Evolutionary conservation across 2,113 vertebrate species (phyloP), one percentile per base, ranked within the genome.

Genomic region (Callithrix jacchus): DNA sequence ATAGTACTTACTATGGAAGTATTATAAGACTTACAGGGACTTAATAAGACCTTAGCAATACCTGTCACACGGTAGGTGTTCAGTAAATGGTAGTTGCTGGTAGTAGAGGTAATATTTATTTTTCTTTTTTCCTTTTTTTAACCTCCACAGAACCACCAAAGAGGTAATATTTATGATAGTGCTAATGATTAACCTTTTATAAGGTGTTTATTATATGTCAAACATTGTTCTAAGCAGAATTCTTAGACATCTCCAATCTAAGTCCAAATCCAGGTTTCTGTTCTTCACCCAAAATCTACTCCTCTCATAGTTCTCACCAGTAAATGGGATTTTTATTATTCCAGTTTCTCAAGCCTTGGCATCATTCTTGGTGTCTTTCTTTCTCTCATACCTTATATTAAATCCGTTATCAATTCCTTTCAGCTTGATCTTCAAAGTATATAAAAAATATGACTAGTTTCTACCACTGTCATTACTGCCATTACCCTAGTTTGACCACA

Each of bases 191-290:
- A 64, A 80, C 76, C 8, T 45, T 70, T 30, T 87, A 45, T 12
- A 16, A 20, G 64, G 32, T 66, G 30, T 79, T 87, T 21, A 35
- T 61, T 80, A 47, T 71, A 1, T 81, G 18, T 64, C 45, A 66
- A 56, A 6, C 9, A 82, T 92, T 88, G 16, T 64, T 49, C 13
- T 83, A 92, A 95, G 68, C 54, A 95, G 68, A 88, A 47, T 49
- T 93, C 73, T 73, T 74, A 61, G 88, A 45, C 56, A 37, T 73
- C 73, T 73, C 52, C 56, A 73, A 30, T 80, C 66, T 73, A 86
- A 93, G n/a, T 81, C 73, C 81, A 93, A 80, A 93, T 79, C 49
- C 73, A 86, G 32, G 86, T 89, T 86, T 77, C 23, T 89, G 8
- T 90, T 71, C n/a, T 85, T 89, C 13, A 71, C 21, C 35, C 9